Evolutionary conservation across 2,888 invertebrate genomes (phyloP), one percentile per base, ranked within the genome.

Genomic region (Hydriomena furcata): DNA sequence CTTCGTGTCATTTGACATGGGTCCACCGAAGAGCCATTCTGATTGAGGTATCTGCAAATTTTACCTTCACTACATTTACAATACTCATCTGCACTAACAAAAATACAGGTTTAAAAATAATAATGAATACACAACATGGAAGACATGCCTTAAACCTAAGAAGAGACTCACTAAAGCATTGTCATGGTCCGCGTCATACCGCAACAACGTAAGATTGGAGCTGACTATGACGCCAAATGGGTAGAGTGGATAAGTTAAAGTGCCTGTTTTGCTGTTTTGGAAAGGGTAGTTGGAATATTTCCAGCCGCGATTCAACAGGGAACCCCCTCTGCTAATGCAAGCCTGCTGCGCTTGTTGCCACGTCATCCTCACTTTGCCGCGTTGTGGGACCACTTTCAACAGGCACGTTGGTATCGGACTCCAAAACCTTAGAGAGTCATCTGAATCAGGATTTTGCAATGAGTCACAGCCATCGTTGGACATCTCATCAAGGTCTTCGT

Each of bases 241-340:
- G 32, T 37, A 42, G 5, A 87, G 54, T 0, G 90, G 90, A 42
- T 77, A 76, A n/a, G 32, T 25, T 1, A 11, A 30, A 8, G 5
- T 13, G 10, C 1, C 31, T n/a, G 30, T 28, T 3, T 1, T 21
- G 8, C 8, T 21, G 6, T 1, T 7, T 11, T 35, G 25, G 28
- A 41, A 0, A 7, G 10, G 77, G 52, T 76, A 70, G 49, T 87
- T 91, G 0, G 84, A 75, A 51, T 87, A 88, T 43, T 79, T 72
- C 87, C 91, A 91, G 0, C 90, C 91, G 20, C 71, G 76, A 25
- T 82, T 81, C 8, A 91, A 52, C 1, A 91, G 61, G 0, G 78
- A 72, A 0, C 80, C 84, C 1, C 75, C 76, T 44, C 67, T 66
- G 20, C 69, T 76, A 2, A 61, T 59, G 31, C 60, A 60, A 7